Evolutionary conservation across 1,140 invertebrate species (phyloP), one percentile per base, ranked within the genome.

Genomic region (Diorhabda carinulata): DNA sequence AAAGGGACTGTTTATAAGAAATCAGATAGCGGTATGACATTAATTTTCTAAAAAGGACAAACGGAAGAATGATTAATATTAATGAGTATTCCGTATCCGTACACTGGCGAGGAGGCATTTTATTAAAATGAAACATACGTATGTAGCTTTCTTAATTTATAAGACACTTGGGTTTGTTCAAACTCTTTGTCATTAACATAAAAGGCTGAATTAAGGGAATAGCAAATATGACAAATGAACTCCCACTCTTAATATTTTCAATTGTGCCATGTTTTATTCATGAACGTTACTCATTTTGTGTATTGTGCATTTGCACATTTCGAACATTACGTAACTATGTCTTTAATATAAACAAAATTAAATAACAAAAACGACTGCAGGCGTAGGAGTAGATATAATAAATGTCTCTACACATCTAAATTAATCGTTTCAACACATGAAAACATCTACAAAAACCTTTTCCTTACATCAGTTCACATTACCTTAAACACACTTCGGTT

Each of bases 191-290:
- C 10, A 73, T 71, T 73, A 74, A 66, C 69, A 68, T 70, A 72
- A 70, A 71, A 70, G 66, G 61, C 72, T 72, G 68, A 72, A 74
- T 71, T 72, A 70, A 72, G 74, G 72, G 74, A 76, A 76, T 70
- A 64, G 66, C 63, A 63, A 73, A 76, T 74, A 72, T 74, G 73
- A 74, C 73, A 72, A 76, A 76, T 72, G 73, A 70, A 70, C 72
- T 70, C 73, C 73, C 67, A 74, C 73, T 76, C 64, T 73, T 74
- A 73, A 76, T 74, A 76, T 76, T 76, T 76, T 74, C 74, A 76
- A 73, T 76, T 76, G 73, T 70, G 47, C 61, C 70, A 76, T 76
- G 73, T 73, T 71, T 76, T 76, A 76, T 76, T 76, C 74, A 76
- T 76, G 69, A 47, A 25, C 63, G 60, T 70, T 70, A 56, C 69